phyloP scores from a whole-genome alignment of 2,113 vertebrate genomes.

The Syngnathoides biaculeatus region DNA sequence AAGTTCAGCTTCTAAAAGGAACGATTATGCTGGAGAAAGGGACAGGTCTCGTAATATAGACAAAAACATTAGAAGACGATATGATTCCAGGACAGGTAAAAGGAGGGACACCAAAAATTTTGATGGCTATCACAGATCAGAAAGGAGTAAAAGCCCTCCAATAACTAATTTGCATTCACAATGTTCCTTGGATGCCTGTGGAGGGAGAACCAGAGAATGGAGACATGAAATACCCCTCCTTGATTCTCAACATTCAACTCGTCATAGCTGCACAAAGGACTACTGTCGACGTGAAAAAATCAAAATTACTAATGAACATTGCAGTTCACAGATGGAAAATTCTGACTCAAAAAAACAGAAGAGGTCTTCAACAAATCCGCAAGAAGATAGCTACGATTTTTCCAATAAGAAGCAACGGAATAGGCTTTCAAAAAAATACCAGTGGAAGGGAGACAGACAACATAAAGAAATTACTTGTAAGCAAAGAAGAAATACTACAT shows the following conservation, averaged over 20 bases:
- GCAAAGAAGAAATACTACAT: slow-evolving; percentile 26
- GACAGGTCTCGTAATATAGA: slow-evolving; percentile 58
- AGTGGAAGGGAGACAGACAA: slow-evolving; percentile 43
- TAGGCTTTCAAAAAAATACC: slow-evolving; percentile 37
- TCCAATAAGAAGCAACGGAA: slow-evolving; percentile 41
- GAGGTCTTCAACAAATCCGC: slow-evolving; percentile 28
- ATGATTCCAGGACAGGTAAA: slow-evolving; percentile 60
- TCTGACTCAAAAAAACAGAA: slow-evolving; percentile 42
- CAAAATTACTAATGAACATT: slow-evolving; percentile 13
- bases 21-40: slow-evolving; percentile 23
- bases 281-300: slow-evolving; percentile 25
- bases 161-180: not conserved
- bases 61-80: slow-evolving; percentile 66
- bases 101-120: slow-evolving; percentile 51
- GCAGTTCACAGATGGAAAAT: not conserved
- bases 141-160: slow-evolving; percentile 50
- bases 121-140: slow-evolving; percentile 63
- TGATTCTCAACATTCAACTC: slow-evolving; percentile 15
- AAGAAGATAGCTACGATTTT: slow-evolving; percentile 11
- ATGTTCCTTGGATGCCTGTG: slow-evolving; percentile 10
- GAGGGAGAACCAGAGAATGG: slow-evolving; percentile 15
- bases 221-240: slow-evolving; percentile 17
- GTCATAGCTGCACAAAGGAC: slow-evolving; percentile 17
- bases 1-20: slow-evolving; percentile 29
- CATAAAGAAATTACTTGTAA: slow-evolving; percentile 51